Evolutionary conservation across 2,888 invertebrate species (phyloP), one percentile per base, ranked within the genome.

Genomic region (Apodemia mormo): DNA sequence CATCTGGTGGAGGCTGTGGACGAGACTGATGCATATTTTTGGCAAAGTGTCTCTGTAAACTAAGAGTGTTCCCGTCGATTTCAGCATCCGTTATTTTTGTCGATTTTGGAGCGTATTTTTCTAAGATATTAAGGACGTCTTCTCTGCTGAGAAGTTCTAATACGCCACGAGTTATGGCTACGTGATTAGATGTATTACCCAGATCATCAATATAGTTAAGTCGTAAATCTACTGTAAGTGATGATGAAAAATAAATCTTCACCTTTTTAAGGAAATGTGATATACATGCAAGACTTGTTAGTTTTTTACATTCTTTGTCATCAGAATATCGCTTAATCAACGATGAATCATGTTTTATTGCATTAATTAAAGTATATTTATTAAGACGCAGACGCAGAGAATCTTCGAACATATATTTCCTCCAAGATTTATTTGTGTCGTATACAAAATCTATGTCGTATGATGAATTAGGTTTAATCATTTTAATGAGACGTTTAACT

Each of bases 11-110:
- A 14, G 85, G 83, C 69, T 86, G 85, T 8, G 90, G 91, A 33
- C 90, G 83, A 29, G 86, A 82, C 33, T 81, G 76, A 74, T 89
- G 86, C 89, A 92, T 89, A 64, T 82, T 85, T 77, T 85, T 86
- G 49, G 89, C 87, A 67, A 91, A 80, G 72, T 81, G 74, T 72
- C 84, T 84, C 67, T 85, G 85, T 52, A 89, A 73, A 73, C 81
- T 83, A 9, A 89, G 78, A 66, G 79, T 75, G 54, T 81, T 73
- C 75, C 85, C 85, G 72, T 89, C 81, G 30, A 80, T 77, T 58
- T 79, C 77, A 67, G 77, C 80, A 85, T 87, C 87, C 74, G 86
- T 79, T 70, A 89, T 83, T 80, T 86, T 87, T 40, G 82, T 71
- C 69, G 81, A 77, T 43, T 77, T 73, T 3, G 90, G 90, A 37